phyloP scores from a whole-genome alignment of 2,888 invertebrate species.

The Polyommatus icarus region DNA sequence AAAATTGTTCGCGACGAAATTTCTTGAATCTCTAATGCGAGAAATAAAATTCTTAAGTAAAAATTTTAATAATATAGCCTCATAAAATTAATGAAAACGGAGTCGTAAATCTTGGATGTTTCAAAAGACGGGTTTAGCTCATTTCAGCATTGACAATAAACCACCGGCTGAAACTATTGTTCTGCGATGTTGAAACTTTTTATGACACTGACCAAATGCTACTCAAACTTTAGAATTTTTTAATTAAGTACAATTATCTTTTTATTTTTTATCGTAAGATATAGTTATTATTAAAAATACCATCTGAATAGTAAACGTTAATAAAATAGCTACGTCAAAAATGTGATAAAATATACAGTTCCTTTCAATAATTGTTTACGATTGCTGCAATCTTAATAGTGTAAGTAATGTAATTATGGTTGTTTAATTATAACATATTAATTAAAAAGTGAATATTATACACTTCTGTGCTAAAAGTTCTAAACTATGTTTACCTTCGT shows the following conservation, averaged over 20 bases:
- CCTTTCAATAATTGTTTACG: no score
- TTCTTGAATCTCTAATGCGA: not conserved
- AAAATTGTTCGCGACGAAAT: not conserved
- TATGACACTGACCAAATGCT: not conserved
- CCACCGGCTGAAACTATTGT: slow-evolving; percentile 13
- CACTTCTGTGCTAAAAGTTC: not conserved
- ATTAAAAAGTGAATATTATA: no score
- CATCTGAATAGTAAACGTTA: no score
- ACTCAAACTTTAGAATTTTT: not conserved
- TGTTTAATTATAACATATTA: no score
- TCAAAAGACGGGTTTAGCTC: slow-evolving; percentile 20
- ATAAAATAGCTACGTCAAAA: no score
- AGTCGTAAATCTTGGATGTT: slow-evolving; percentile 12
- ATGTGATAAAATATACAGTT: no score
- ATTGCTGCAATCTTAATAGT: no score
- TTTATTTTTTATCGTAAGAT: no score
- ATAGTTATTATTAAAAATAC: no score
- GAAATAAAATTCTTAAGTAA: not conserved
- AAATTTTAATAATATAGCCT: not conserved
- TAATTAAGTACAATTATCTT: not conserved
- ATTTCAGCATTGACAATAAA: slow-evolving; percentile 24
- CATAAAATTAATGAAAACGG: slow-evolving; percentile 20
- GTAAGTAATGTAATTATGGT: no score
- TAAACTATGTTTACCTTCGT: not conserved
- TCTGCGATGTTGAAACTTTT: slow-evolving; percentile 28